A percentile compares a stretch with the other conserved stretches of the same genome.
Evolutionary conservation across 1,140 invertebrate genomes (phyloP).

Genomic region (Globodera rostochiensis): DNA sequence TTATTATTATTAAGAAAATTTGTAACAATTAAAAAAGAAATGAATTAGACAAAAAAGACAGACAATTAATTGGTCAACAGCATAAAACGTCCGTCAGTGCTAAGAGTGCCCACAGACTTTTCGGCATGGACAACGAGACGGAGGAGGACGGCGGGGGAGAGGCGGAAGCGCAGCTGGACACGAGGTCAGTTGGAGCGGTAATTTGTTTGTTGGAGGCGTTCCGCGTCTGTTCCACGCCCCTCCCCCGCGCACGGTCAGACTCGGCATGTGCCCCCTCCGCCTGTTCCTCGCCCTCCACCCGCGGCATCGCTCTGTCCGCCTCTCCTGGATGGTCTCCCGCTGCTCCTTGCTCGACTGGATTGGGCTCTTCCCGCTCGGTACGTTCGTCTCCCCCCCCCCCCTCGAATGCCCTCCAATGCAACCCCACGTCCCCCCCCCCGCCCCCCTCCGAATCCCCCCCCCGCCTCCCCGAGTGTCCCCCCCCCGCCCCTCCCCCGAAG

Average conservation of each 20-base stretch:
- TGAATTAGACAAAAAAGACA: too few relatives aligned
- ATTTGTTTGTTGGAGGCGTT: too few relatives aligned
- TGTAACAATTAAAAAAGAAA: too few relatives aligned
- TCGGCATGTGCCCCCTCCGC: background rate
- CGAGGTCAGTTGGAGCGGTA: background rate
- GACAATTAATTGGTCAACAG: too few relatives aligned
- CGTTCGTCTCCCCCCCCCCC: constrained; percentile 4
- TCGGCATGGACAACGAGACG: background rate
- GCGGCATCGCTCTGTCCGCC: background rate
- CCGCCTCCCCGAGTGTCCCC: background rate
- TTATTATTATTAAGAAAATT: too few relatives aligned
- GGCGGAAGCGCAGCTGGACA: background rate
- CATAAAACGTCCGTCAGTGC: too few relatives aligned
- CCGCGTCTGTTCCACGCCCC: background rate
- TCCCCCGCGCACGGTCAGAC: background rate
- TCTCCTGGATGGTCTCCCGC: background rate
- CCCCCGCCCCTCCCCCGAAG: constrained; percentile 6
- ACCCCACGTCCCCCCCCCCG: background rate
- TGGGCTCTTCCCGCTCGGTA: constrained; percentile 45
- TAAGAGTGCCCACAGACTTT: background rate
- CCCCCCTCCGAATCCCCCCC: background rate
- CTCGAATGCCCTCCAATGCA: background rate
- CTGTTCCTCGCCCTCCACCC: background rate
- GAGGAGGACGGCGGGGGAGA: background rate
- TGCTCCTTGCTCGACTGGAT: constrained; percentile 42